Base-by-base conservation (phyloP, 2,113 vertebrate species). In the Myotis lucifugus region DNA sequence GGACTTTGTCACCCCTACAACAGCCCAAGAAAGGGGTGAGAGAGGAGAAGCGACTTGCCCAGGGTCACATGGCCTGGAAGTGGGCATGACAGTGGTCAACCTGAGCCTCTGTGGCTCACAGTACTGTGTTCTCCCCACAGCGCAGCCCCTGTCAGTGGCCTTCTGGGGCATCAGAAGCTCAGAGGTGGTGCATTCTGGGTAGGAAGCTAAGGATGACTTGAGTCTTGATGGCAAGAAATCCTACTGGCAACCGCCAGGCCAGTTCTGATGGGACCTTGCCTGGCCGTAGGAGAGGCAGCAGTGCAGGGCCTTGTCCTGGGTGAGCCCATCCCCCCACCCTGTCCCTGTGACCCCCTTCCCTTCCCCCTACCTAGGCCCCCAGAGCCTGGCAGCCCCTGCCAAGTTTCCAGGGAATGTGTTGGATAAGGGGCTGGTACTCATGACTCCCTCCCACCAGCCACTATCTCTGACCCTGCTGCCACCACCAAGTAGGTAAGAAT, bases 401-500 rank as follows among this genome's bases (percentile, higher is more conserved):
- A 99, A 98, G 98, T 99, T 99, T 99, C 98, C 98, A 98, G 97
- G 85, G 98, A 98, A 98, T 85, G 98, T 98, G 98, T 98, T 97
- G 95, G 98, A 99, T 99, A 99, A 99, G 97, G 50, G 88, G 91
- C 91, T 69, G 90, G 97, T 98, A 96, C 98, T 97, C 96, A 97
- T 98, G 98, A 98, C 98, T 98, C 94, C 97, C 97, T 98, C 97
- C 97, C 97, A 97, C 90, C 88, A 95, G 92, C 85, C 77, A 64
- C 97, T 97, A 97, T 95, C 94, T 97, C 96, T 96, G 97, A 90
- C 94, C 85, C 86, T 79, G 67, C 78, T 34, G 79, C 96, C 73
- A 73, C 42, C 18, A 23, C 64, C 64, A 79, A 84, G 32, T 83
- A 86, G 86, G 78, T 91, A 98, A 96, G 97, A 98, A 98, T 97